A percentile compares a stretch with the other conserved stretches of the same genome.
Conservation (phyloP, 2,888 invertebrate species). For the Caenorhabditis wallacei region DNA sequence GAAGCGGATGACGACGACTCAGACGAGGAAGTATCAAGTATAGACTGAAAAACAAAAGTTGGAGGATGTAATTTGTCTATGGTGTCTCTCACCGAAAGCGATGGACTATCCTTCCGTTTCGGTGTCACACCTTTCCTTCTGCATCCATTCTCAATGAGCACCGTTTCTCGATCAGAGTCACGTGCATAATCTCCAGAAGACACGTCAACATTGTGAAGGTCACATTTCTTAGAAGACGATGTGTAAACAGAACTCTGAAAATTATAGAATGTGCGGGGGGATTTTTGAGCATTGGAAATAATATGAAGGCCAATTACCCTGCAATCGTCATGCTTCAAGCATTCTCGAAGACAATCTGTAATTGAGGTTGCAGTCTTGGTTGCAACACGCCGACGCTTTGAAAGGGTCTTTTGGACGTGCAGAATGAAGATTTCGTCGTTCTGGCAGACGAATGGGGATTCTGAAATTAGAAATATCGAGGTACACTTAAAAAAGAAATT, state of each 20-base stretch:
- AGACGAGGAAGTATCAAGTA: slow-evolving; percentile 55
- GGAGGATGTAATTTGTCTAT: not conserved
- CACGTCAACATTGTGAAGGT: slow-evolving; percentile 67
- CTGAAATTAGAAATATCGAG: slow-evolving; percentile 47
- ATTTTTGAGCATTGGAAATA: slow-evolving; percentile 8
- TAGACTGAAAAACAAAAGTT: slow-evolving; percentile 41
- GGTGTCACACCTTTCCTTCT: slow-evolving; percentile 50
- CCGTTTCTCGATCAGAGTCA: slow-evolving; percentile 75
- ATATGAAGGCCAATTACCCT: slow-evolving; percentile 60
- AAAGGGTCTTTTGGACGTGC: slow-evolving; percentile 77
- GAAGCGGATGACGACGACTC: slow-evolving; percentile 30
- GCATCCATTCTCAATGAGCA: slow-evolving; percentile 81
- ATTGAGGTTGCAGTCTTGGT: slow-evolving; percentile 62
- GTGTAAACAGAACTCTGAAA: slow-evolving; percentile 76
- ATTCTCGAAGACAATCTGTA: slow-evolving; percentile 73
- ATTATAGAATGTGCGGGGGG: slow-evolving; percentile 12
- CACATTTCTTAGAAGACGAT: slow-evolving; percentile 70
- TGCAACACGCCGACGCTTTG: slow-evolving; percentile 36
- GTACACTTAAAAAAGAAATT: not conserved
- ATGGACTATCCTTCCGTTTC: slow-evolving; percentile 41
- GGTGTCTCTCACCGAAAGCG: slow-evolving; percentile 37
- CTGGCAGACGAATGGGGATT: slow-evolving; percentile 71
- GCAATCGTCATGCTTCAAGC: slow-evolving; percentile 72
- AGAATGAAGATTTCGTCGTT: slow-evolving; percentile 80
- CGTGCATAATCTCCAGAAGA: slow-evolving; percentile 65